These are phyloP conservation scores for Speoplatyrhinus poulsoni DNA, from an alignment of 2,113 vertebrate species.

Conservation along the genomic window DNA sequence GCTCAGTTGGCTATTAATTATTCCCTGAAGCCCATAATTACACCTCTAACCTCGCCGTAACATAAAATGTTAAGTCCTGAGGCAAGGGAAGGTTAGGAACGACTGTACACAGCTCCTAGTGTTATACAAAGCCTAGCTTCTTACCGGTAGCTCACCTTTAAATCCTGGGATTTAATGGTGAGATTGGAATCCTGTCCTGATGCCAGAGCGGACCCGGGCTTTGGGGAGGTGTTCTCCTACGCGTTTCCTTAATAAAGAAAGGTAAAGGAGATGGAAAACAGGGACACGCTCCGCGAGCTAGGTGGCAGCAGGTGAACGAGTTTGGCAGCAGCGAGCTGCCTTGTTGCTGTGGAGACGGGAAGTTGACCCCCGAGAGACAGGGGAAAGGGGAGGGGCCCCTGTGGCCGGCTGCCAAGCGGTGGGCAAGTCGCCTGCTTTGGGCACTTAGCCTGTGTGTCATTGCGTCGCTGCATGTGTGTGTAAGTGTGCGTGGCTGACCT, in stretches of 20 bases:
- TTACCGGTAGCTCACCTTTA: not conserved
- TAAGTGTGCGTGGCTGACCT: constrained; percentile 11
- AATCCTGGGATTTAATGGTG: not conserved
- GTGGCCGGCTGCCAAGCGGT: too few relatives aligned
- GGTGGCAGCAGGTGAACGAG: constrained; percentile 7
- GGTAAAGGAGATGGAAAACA: not conserved
- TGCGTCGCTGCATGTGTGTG: constrained; percentile 16
- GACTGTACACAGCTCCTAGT: not conserved
- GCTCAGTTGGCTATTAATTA: too few relatives aligned
- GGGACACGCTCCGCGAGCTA: not conserved
- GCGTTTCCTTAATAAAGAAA: not conserved
- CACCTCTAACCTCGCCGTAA: not conserved
- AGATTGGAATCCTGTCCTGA: too few relatives aligned
- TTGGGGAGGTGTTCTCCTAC: not conserved
- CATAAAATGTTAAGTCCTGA: not conserved
- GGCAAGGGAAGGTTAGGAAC: not conserved
- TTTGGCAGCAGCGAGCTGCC: constrained; percentile 37
- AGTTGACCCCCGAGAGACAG: not conserved
- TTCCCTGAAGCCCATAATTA: not conserved
- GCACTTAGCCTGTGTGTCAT: not conserved
- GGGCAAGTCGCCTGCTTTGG: too few relatives aligned
- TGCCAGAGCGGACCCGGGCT: not conserved
- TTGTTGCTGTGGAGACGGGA: constrained; percentile 40
- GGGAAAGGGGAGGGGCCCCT: constrained; percentile 2
- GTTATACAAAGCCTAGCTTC: not conserved